Conservation (phyloP, 2,888 invertebrate genomes). For the Papilio elwesi region DNA sequence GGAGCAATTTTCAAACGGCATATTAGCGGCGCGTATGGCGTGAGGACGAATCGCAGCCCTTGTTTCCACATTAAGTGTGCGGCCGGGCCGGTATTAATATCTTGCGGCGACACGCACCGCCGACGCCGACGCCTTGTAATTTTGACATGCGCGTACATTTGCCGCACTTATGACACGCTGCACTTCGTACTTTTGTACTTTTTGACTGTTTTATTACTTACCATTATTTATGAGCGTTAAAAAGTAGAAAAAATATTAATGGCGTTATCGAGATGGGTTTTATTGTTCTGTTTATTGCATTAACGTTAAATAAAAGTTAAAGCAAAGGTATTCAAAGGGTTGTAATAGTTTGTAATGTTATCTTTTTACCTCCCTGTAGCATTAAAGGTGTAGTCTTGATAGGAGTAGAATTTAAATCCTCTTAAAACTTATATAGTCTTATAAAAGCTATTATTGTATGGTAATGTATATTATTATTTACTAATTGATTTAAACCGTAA, state of each 20-base stretch:
- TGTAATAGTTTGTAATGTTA: too few relatives aligned
- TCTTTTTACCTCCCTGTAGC: too few relatives aligned
- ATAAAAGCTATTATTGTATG: too few relatives aligned
- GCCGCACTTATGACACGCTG: slow-evolving; percentile 25
- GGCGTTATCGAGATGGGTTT: not conserved
- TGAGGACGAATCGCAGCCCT: slow-evolving; percentile 37
- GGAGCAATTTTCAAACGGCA: slow-evolving; percentile 3
- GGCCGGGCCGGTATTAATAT: slow-evolving; percentile 70
- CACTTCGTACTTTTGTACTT: slow-evolving; percentile 17
- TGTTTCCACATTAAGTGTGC: slow-evolving; percentile 60
- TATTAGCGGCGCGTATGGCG: slow-evolving; percentile 36
- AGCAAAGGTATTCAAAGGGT: not conserved
- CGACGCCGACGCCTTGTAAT: slow-evolving; percentile 64
- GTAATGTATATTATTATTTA: too few relatives aligned
- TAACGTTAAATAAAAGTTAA: not conserved
- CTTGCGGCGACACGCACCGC: slow-evolving; percentile 66
- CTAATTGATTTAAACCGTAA: too few relatives aligned
- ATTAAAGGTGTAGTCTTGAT: too few relatives aligned
- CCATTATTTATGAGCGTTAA: slow-evolving; percentile 17
- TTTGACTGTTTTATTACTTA: slow-evolving; percentile 25
- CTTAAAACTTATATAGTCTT: too few relatives aligned
- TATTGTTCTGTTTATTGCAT: not conserved
- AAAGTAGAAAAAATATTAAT: not conserved
- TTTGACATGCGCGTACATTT: slow-evolving; percentile 61
- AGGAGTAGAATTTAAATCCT: too few relatives aligned